Conservation (phyloP, 2,797 vertebrate species). For the Urosaurus nigricauda region DNA sequence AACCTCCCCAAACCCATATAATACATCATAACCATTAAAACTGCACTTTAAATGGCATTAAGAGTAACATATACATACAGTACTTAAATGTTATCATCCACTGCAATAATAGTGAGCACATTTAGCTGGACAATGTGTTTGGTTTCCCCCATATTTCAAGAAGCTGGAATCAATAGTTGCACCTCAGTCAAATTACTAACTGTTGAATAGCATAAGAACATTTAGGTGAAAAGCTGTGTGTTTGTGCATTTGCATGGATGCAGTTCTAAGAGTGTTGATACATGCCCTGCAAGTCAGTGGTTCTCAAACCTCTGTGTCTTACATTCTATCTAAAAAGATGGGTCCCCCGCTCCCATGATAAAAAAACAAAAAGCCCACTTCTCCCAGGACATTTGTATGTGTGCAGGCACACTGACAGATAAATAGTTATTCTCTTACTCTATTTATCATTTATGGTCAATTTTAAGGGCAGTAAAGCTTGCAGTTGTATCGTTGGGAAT, state of each 20-base stretch:
- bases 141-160: conserved; percentile 26
- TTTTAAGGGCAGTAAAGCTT: no score
- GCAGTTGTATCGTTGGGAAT: no score
- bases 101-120: conserved; percentile 59
- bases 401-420: no score
- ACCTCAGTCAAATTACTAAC: neutral
- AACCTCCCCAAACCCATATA: neutral
- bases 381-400: neutral
- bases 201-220: neutral
- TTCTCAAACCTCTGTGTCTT: no score
- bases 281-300: neutral
- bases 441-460: no score
- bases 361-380: no score
- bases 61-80: conserved; percentile 63
- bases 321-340: no score
- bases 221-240: neutral
- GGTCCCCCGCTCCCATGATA: no score
- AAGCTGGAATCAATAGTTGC: conserved; percentile 1
- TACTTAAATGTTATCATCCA: conserved; percentile 41
- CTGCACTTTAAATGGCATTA: conserved; percentile 66
- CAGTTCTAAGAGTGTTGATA: neutral
- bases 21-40: conserved; percentile 7
- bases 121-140: conserved; percentile 54
- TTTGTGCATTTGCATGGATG: neutral
- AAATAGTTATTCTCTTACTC: no score